Evolutionary conservation across 2,113 vertebrate genomes (phyloP).

Genomic region (Takifugu bimaculatus): DNA sequence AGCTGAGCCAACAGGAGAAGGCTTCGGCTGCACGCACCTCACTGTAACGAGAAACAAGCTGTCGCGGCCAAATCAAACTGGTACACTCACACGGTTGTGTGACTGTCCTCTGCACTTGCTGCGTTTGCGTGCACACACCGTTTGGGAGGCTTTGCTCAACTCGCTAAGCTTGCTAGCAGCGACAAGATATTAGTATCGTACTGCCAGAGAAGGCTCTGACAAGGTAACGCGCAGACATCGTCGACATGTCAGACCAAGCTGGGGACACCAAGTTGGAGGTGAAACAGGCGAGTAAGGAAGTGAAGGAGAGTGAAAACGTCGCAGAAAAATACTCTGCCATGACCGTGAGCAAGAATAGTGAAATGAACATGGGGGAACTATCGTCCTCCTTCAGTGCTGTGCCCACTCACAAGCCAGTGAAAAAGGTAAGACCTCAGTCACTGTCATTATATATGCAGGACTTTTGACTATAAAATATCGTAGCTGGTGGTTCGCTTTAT

Average conservation of each 20-base stretch:
- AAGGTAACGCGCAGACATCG: not conserved
- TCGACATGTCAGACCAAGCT: conserved; percentile 57
- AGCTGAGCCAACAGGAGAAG: conserved; percentile 36
- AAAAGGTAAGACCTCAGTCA: conserved; percentile 61
- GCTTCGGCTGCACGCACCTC: not conserved
- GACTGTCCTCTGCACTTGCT: not conserved
- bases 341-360: conserved; percentile 71
- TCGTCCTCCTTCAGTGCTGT: conserved; percentile 64
- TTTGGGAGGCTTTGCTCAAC: no score
- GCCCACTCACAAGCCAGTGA: conserved; percentile 72
- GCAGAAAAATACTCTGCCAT: conserved; percentile 76
- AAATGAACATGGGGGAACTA: conserved; percentile 68
- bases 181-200: conserved; percentile 2
- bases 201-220: not conserved
- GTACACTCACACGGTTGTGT: no score
- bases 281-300: conserved; percentile 76
- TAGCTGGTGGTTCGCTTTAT: no score
- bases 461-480: no score
- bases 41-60: not conserved
- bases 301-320: conserved; percentile 75
- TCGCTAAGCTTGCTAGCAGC: conserved; percentile 24
- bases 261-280: conserved; percentile 63
- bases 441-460: no score
- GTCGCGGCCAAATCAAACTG: not conserved
- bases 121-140: no score